Conservation (phyloP, 2,888 invertebrate species). For the Agonopterix arenella region DNA sequence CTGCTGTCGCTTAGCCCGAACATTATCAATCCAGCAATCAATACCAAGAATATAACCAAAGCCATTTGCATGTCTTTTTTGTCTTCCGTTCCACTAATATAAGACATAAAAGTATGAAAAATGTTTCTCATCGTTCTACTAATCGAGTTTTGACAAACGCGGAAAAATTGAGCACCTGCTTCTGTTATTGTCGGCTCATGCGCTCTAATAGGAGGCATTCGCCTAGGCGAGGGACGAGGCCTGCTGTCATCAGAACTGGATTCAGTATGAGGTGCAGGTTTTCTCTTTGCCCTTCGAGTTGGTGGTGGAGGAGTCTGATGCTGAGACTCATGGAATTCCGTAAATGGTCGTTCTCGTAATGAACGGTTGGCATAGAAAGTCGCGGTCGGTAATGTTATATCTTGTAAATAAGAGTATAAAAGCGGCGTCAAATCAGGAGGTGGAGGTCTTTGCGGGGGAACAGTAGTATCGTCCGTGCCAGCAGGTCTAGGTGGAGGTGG, state of each 20-base stretch:
- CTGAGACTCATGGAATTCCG: conserved; percentile 49
- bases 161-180: conserved; percentile 81
- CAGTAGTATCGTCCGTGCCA: conserved; percentile 33
- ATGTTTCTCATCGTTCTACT: conserved; percentile 82
- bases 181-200: conserved; percentile 82
- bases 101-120: conserved; percentile 79
- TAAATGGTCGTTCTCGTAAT: conserved; percentile 44
- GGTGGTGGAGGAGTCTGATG: conserved; percentile 57
- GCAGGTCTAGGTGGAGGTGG: conserved; percentile 24
- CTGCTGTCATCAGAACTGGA: conserved; percentile 72
- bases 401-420: conserved; percentile 73
- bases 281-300: conserved; percentile 66
- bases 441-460: conserved; percentile 64
- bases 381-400: conserved; percentile 66
- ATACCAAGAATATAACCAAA: conserved; percentile 85
- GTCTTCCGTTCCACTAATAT: conserved; percentile 79
- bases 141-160: conserved; percentile 81
- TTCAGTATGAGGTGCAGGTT: conserved; percentile 56
- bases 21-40: conserved; percentile 86
- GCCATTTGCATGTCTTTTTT: conserved; percentile 86
- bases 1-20: conserved; percentile 84
- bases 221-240: conserved; percentile 56
- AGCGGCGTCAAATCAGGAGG: conserved; percentile 66
- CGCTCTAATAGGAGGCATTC: conserved; percentile 50
- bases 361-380: conserved; percentile 62